Evolutionary conservation across 2,797 vertebrate species (phyloP), one percentile per base, ranked within the genome.

Genomic region (Rallus crepitans): DNA sequence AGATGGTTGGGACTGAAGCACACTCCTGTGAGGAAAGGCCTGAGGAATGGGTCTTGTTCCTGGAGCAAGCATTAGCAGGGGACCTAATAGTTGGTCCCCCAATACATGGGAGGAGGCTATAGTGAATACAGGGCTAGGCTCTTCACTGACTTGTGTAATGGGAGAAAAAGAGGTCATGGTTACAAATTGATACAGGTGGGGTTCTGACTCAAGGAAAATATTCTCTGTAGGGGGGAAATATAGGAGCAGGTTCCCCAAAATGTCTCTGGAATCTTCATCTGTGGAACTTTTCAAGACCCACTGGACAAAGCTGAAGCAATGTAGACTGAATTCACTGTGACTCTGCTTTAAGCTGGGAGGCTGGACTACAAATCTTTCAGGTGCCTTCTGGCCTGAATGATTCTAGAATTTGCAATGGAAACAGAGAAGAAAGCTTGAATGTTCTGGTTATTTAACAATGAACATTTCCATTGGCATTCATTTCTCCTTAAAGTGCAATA

Each of bases 81-180:
- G 8, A 40, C 6, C 9, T 24, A 10, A 39, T 6, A 76, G 53
- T 57, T 3, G 1, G 3, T 11, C 17, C 21, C 8, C 13, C 48
- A n/a, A 0, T 63, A 30, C 1, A 1, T 15, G 8, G 6, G 28
- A 72, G 15, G 24, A 60, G 25, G 7, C 24, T 40, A 0, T 4
- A 23, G 37, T 45, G 42, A 72, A n/a, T 42, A 47, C 0, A 2
- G 64, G 75, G n/a, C 23, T 37, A 28, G 40, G 42, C 8, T 47
- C 8, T 72, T 76, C 40, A 19, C 6, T 72, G 55, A 3, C 24
- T 35, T 45, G 7, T 48, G 24, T 60, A 56, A 45, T 3, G 24
- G 28, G 4, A 81, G 45, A 55, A 53, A 24, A 84, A 81, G 55
- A 78, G 19, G 15, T 71, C 4, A 3, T 20, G 39, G 50, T 68